phyloP scores from a whole-genome alignment of 2,113 vertebrate species.

The Junco hyemalis region DNA sequence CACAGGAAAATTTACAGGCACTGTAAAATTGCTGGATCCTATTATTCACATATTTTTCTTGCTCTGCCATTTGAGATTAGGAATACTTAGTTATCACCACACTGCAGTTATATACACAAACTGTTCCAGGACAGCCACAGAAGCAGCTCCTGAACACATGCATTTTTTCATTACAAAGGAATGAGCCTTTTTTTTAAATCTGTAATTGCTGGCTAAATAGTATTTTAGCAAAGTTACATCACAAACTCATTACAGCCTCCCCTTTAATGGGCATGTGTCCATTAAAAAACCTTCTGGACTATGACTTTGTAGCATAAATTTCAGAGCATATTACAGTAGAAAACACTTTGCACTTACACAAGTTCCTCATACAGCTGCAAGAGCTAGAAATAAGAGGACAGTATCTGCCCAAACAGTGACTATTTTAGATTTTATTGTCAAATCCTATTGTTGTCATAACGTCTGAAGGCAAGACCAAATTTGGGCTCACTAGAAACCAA shows the following conservation, averaged over 20 bases:
- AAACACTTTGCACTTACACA: not conserved
- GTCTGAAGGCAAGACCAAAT: not conserved
- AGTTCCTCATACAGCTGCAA: not conserved
- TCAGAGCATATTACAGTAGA: not conserved
- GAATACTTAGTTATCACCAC: not conserved
- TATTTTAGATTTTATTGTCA: not conserved
- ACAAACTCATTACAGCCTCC: not conserved
- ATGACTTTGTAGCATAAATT: not conserved
- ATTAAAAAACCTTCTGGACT: not conserved
- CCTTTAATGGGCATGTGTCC: accelerated
- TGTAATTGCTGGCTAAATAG: not conserved
- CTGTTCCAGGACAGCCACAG: not conserved
- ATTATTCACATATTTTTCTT: not conserved
- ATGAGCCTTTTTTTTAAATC: not conserved
- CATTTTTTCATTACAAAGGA: not conserved
- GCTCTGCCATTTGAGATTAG: not conserved
- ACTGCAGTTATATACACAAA: not conserved
- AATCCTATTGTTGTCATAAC: not conserved
- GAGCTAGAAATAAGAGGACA: not conserved
- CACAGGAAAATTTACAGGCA: not conserved
- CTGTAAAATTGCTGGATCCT: not conserved
- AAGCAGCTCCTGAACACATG: not conserved
- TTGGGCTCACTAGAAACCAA: not conserved
- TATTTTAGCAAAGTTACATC: not conserved
- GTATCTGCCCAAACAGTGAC: not conserved